Conservation (phyloP, 1,140 invertebrate genomes). For the Paralvinella palmiformis region DNA sequence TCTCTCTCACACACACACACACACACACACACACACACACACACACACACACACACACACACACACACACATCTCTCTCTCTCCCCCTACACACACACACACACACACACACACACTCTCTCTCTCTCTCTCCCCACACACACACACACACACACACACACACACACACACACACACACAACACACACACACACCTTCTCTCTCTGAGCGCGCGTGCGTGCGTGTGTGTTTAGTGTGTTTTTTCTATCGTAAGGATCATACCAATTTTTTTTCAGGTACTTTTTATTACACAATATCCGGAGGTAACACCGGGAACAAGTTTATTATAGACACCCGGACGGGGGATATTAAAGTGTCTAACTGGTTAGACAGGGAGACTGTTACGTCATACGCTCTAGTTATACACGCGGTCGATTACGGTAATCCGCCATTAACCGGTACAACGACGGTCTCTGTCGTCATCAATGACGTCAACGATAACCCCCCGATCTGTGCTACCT, state of each 20-base stretch:
- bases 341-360: background rate
- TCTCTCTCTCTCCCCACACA: too few relatives aligned
- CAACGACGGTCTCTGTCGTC: slow-evolving; percentile 27
- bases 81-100: too few relatives aligned
- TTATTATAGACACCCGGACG: slow-evolving; percentile 5
- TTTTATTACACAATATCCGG: slow-evolving; percentile 20
- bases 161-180: background rate
- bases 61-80: too few relatives aligned
- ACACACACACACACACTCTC: too few relatives aligned
- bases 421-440: slow-evolving; percentile 18
- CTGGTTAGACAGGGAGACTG: slow-evolving; percentile 69
- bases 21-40: too few relatives aligned
- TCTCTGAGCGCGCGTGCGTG: background rate
- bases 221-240: background rate
- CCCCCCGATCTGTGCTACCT: background rate
- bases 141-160: too few relatives aligned
- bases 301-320: slow-evolving; percentile 19
- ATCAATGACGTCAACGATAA: slow-evolving; percentile 33
- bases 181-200: background rate
- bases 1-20: too few relatives aligned
- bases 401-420: slow-evolving; percentile 61
- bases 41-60: too few relatives aligned
- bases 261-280: background rate
- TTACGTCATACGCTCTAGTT: slow-evolving; percentile 69
- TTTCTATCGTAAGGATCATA: background rate